phyloP scores from a whole-genome alignment of 2,888 invertebrate genomes.

The Coenonympha glycerion region DNA sequence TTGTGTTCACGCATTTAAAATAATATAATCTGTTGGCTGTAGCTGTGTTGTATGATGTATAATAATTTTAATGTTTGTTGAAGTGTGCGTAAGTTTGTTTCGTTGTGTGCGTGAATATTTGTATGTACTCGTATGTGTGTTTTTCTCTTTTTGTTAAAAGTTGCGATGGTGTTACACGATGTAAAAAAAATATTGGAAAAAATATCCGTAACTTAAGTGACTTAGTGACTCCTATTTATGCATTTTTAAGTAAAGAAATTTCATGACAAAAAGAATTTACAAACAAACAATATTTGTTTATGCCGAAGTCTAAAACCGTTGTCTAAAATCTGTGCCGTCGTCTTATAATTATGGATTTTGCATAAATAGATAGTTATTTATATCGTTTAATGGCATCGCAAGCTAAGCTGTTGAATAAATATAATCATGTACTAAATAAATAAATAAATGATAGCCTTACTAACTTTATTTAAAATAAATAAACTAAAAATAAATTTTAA shows the following conservation, averaged over 20 bases:
- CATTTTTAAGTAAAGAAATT: too few relatives aligned
- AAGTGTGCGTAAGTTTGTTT: slow-evolving; percentile 31
- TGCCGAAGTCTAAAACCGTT: too few relatives aligned
- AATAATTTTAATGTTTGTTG: too few relatives aligned
- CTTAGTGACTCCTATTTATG: background rate
- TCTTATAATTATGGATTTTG: too few relatives aligned
- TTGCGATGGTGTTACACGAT: slow-evolving; percentile 49
- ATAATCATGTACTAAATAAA: slow-evolving; percentile 59
- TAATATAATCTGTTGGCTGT: slow-evolving; percentile 27
- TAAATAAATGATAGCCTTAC: too few relatives aligned
- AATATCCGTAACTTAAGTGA: background rate
- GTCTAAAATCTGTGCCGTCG: too few relatives aligned
- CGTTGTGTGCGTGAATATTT: slow-evolving; percentile 20
- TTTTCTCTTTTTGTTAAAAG: slow-evolving; percentile 34
- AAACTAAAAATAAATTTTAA: slow-evolving; percentile 44
- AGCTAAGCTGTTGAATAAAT: slow-evolving; percentile 35
- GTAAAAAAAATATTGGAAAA: slow-evolving; percentile 13
- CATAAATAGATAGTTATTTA: too few relatives aligned
- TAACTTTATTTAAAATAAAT: slow-evolving; percentile 61
- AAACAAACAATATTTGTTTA: too few relatives aligned
- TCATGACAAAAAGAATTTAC: too few relatives aligned
- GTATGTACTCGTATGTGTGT: slow-evolving; percentile 30
- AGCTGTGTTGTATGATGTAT: slow-evolving; percentile 41
- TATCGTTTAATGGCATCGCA: slow-evolving; percentile 46
- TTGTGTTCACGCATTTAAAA: slow-evolving; percentile 49